A percentile compares a stretch with the other conserved stretches of the same genome.
Conservation (phyloP, 2,888 invertebrate species). For the Celastrina argiolus region DNA sequence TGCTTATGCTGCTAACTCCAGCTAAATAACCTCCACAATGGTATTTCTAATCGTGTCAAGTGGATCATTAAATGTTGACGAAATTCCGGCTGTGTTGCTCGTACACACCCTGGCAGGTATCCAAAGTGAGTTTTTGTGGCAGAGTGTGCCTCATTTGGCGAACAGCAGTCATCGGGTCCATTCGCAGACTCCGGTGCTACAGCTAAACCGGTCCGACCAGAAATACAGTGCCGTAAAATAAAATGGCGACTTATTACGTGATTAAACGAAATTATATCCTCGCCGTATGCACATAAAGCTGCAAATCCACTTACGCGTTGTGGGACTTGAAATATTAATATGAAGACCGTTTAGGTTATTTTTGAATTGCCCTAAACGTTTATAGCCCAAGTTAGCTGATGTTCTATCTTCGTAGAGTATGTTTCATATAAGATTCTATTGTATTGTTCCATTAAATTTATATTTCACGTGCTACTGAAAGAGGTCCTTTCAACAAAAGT, state of each 20-base stretch:
- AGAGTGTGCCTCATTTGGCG: constrained; percentile 66
- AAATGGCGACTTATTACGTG: constrained; percentile 46
- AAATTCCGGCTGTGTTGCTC: constrained; percentile 32
- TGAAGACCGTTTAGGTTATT: constrained; percentile 51
- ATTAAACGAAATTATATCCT: constrained; percentile 47
- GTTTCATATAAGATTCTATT: neutral
- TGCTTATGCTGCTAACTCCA: neutral
- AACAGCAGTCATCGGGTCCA: constrained; percentile 63
- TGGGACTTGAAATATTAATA: constrained; percentile 42
- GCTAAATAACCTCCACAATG: neutral
- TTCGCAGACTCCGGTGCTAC: constrained; percentile 55
- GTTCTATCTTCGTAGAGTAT: neutral
- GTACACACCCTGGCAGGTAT: constrained; percentile 40
- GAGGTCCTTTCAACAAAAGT: too few relatives aligned
- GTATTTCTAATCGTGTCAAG: constrained; percentile 12
- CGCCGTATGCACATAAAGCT: constrained; percentile 42
- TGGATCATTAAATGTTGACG: constrained; percentile 2
- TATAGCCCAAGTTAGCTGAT: constrained; percentile 27
- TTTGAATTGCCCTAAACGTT: constrained; percentile 50
- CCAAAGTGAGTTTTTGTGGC: constrained; percentile 49
- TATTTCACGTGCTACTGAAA: too few relatives aligned
- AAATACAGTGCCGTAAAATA: constrained; percentile 63
- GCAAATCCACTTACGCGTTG: constrained; percentile 36
- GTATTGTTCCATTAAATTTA: neutral
- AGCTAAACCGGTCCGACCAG: constrained; percentile 70